Base-by-base conservation (phyloP, 2,888 invertebrate genomes). In the Coleophora deauratella region DNA sequence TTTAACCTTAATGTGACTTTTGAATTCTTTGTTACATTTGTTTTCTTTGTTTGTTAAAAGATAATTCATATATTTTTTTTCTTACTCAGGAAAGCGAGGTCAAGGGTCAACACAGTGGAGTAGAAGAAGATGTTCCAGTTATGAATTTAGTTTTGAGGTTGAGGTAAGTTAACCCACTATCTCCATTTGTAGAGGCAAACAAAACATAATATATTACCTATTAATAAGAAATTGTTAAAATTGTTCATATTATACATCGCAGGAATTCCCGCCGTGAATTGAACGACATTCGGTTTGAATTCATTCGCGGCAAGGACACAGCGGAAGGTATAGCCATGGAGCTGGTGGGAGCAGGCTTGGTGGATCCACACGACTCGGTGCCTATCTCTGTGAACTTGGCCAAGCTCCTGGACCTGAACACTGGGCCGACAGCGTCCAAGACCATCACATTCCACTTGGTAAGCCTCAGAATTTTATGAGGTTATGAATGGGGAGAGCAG, bases 201-300 rank as follows among this genome's bases (percentile, higher is more conserved):
- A 4, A 21, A 6, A 6, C 21, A n/a, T n/a, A n/a, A n/a, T n/a
- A n/a, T n/a, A n/a, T n/a, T n/a, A n/a, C n/a, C n/a, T n/a, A n/a
- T n/a, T n/a, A n/a, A n/a, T n/a, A n/a, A n/a, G n/a, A n/a, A n/a
- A n/a, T n/a, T n/a, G n/a, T n/a, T n/a, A n/a, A n/a, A n/a, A n/a
- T 21, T 3, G 21, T 21, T 21, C 6, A 3, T 21, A 21, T 21
- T 21, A 4, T 21, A 3, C 6, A 21, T 21, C 2, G 2, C 69
- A 94, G 94, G 60, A 99, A 99, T 85, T 88, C 92, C 34, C 91
- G 91, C 49, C 89, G 93, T 42, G 98, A 99, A 76, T 80, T 99
- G 51, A 98, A 99, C 75, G 99, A 99, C 73, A 99, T 99, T 59
- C 91, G 97, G 56, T 99, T 99, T 77, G 98, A 99, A 78, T 99